Base-by-base conservation (phyloP, 30 jellyfish, hydroid and myxozoan genomes). In the Chrysaora quinquecirrha region DNA sequence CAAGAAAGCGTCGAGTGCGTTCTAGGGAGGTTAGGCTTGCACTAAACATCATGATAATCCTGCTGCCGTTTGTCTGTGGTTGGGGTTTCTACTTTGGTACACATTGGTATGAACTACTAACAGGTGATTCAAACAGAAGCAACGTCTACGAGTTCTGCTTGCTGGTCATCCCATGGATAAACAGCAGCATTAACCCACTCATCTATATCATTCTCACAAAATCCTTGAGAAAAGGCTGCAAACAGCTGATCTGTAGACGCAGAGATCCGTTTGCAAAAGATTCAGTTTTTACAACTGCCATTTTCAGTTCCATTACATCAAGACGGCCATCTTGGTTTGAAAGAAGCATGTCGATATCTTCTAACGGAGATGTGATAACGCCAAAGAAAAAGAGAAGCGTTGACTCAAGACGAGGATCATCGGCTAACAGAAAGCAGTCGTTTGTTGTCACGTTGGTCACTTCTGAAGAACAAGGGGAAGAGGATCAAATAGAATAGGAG, bases 41-140 rank as follows among this genome's bases (percentile, higher is more conserved):
- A 0, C 18, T 80, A 18, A 84, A 84, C 30, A 80, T 90, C 23
- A 56, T 84, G 74, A 64, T 85, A 28, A 90, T 90, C 52, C 76
- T 90, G 54, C 70, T 83, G 50, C 97, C 97, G 3, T 80, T 90
- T 29, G 71, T 90, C 24, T 66, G 31, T 30, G 97, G 97, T 18
- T 90, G 97, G 97, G 90, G 96, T 4, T 90, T 76, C 68, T 90
- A 60, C 23, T 82, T 90, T 54, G 97, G 96, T 54, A 74, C 95
- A 6, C 94, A 77, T 49, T 61, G 83, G 70, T 90, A 90, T 46
- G 97, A 90, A 77, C 68, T 74, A 78, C 34, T 75, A 34, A 52
- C 86, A 1, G 67, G 76, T 1, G 87, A 58, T 52, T 27, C 27
- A 38, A 48, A 76, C 28, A 61, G 88, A 33, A 64, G 87, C 88